Evolutionary conservation across 2,113 vertebrate species (phyloP), one percentile per base, ranked within the genome.

Genomic region (Myiagra hebetior): DNA sequence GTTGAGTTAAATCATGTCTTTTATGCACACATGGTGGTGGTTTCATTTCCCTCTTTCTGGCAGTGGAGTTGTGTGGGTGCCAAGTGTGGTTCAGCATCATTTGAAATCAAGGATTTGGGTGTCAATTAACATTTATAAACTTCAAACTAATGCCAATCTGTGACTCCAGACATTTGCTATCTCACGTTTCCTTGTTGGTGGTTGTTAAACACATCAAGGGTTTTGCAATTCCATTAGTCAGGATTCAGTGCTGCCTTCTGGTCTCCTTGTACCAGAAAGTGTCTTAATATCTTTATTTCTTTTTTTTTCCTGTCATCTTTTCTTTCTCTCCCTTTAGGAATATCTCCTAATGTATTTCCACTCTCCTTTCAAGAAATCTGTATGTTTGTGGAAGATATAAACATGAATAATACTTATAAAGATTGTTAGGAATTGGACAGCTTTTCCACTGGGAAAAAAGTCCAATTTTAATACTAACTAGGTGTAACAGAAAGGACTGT

Each of bases 271-370:
- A 23, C 41, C n/a, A 60, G 28, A n/a, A 46, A 69, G 33, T 37
- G 27, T 59, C 41, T 75, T 31, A 56, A 13, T 47, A 37, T 9
- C 15, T 35, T 52, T 5, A 5, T 39, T 33, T 53, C 28, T 39
- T 42, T 18, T 18, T 42, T n/a, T 53, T 14, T 0, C 2, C 24
- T 23, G 5, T 74, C 0, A 0, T 16, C 2, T 65, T 44, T 44
- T 56, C 13, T 52, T 37, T 60, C 15, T 37, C 11, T 56, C 24
- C 64, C 8, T n/a, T 68, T 46, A 41, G 10, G 44, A 78, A 56
- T 17, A 21, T 10, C 21, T 39, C 33, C 26, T 64, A 26, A n/a
- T 15, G 6, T 79, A 23, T 72, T 75, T 60, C 28, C 27, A 37
- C 18, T 60, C 55, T 37, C 33, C 75, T 41, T 60, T 37, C 56